A percentile compares a stretch with the other conserved stretches of the same genome.
phyloP scores from a whole-genome alignment of 2,888 invertebrate species.

The Homarus gammarus region DNA sequence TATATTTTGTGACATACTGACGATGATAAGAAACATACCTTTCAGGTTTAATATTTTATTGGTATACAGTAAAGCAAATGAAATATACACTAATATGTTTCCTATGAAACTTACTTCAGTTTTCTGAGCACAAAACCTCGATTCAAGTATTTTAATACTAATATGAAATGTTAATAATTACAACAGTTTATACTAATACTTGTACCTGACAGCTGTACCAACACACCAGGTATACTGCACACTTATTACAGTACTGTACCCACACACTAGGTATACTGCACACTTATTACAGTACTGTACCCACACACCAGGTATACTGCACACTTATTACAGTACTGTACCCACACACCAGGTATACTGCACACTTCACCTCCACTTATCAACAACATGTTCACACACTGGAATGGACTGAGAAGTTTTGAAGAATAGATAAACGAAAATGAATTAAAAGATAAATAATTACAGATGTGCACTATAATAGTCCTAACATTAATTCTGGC shows the following conservation, averaged over 20 bases:
- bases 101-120: neutral
- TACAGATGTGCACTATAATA: too few species aligned
- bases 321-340: neutral
- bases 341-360: too few species aligned
- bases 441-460: too few species aligned
- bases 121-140: neutral
- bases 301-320: neutral
- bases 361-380: neutral
- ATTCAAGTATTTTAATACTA: neutral
- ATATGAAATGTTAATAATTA: neutral
- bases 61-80: neutral
- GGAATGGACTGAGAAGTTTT: neutral
- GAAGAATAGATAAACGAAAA: neutral
- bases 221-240: neutral
- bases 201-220: neutral
- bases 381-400: neutral
- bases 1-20: too few species aligned
- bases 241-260: too few species aligned
- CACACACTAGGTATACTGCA: neutral
- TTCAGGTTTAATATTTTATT: neutral
- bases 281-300: neutral
- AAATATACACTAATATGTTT: neutral
- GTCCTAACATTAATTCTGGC: too few species aligned
- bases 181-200: too few species aligned
- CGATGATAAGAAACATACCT: too few species aligned